Conservation (phyloP, 2,888 invertebrate genomes). For the Xanthia icteritia region DNA sequence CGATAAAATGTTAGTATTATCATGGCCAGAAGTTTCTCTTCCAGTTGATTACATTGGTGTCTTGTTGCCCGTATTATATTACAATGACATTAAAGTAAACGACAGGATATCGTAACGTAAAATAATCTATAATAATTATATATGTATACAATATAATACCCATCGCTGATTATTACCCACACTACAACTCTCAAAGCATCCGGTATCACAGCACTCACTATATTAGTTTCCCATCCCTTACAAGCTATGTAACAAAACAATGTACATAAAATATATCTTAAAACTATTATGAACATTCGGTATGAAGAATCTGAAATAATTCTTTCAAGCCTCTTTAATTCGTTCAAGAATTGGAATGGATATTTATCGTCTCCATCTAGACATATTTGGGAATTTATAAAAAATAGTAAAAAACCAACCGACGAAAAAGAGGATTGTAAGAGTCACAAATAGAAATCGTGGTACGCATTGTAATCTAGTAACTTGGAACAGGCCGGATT, state of each 20-base stretch:
- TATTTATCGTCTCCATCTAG: constrained; percentile 63
- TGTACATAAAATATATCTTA: constrained; percentile 75
- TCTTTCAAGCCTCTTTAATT: constrained; percentile 67
- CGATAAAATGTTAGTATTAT: constrained; percentile 26
- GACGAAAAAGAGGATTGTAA: constrained; percentile 66
- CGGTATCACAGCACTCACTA: constrained; percentile 87
- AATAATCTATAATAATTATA: constrained; percentile 59
- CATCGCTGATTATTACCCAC: constrained; percentile 69
- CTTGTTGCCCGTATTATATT: constrained; percentile 39
- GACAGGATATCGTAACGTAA: constrained; percentile 54
- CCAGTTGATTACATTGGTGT: constrained; percentile 34
- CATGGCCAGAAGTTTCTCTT: constrained; percentile 30
- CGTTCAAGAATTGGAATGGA: constrained; percentile 50
- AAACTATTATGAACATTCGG: constrained; percentile 74
- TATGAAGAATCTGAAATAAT: constrained; percentile 67
- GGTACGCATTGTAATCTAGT: constrained; percentile 47
- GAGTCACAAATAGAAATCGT: constrained; percentile 34
- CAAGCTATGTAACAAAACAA: constrained; percentile 79
- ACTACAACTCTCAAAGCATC: constrained; percentile 78
- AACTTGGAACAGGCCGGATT: constrained; percentile 69
- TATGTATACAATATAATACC: constrained; percentile 63
- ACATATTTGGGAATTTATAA: constrained; percentile 51
- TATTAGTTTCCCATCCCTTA: constrained; percentile 79
- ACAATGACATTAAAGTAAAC: constrained; percentile 53
- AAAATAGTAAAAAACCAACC: constrained; percentile 40